Conservation (phyloP, 2,888 invertebrate genomes). For the Ceratothoa steindachneri region DNA sequence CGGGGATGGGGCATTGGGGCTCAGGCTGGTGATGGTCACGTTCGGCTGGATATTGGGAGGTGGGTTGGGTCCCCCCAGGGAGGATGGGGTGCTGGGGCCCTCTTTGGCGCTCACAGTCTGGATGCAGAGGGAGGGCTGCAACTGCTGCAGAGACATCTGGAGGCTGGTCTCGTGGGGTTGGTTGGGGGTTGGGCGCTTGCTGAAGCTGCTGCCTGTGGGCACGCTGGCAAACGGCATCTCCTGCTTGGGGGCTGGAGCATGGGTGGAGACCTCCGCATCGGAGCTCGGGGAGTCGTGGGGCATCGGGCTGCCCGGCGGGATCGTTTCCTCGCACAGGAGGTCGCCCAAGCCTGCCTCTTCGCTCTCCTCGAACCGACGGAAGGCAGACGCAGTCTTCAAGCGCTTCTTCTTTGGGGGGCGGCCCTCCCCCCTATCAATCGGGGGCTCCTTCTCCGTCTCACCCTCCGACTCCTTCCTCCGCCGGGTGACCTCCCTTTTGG, state of each 20-base stretch:
- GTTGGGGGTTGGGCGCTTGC: constrained; percentile 22
- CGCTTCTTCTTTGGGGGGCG: constrained; percentile 21
- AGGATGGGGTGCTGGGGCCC: background rate
- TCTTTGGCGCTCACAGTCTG: background rate
- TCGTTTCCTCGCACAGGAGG: constrained; percentile 43
- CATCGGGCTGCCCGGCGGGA: constrained; percentile 46
- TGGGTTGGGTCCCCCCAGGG: background rate
- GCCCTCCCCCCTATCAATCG: background rate
- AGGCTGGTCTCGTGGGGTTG: background rate
- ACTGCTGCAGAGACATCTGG: background rate
- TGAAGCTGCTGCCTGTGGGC: constrained; percentile 39
- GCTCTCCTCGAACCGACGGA: constrained; percentile 25
- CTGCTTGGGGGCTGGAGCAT: constrained; percentile 29
- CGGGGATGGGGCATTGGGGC: background rate
- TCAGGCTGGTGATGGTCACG: background rate
- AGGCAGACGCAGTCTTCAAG: constrained; percentile 21
- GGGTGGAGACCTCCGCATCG: constrained; percentile 25
- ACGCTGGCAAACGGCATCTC: constrained; percentile 44
- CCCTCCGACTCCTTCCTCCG: background rate
- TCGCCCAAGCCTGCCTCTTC: constrained; percentile 35
- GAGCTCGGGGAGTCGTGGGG: constrained; percentile 26
- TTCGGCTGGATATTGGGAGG: background rate
- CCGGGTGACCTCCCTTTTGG: background rate
- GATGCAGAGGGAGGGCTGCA: background rate
- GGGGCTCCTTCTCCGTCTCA: background rate